A percentile compares a stretch with the other conserved stretches of the same genome.
Conservation (phyloP, 2,113 vertebrate species). For the Carollia perspicillata region DNA sequence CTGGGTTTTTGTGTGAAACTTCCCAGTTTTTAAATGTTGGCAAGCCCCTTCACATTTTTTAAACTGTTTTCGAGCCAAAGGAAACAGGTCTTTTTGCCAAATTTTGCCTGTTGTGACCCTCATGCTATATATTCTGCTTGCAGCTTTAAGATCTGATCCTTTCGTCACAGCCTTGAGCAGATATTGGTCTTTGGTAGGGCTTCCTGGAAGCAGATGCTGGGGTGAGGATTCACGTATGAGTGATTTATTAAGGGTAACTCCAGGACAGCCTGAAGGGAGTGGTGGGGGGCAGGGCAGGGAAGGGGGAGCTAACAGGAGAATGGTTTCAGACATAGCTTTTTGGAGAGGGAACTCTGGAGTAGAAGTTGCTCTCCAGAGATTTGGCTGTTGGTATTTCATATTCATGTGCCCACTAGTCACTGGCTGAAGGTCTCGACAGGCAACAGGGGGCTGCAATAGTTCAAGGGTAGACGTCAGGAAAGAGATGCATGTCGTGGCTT, state of each 20-base stretch:
- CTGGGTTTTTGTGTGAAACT: conserved; percentile 3
- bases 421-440: not conserved
- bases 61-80: not conserved
- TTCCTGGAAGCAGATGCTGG: not conserved
- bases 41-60: not conserved
- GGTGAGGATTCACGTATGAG: not conserved
- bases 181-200: not conserved
- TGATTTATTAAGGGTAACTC: not conserved
- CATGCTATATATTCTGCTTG: not conserved
- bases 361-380: not conserved
- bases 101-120: not conserved
- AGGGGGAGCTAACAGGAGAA: not conserved
- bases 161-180: not conserved
- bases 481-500: not conserved
- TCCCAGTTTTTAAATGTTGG: conserved; percentile 46
- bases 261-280: not conserved
- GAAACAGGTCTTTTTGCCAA: conserved; percentile 23
- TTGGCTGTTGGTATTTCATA: not conserved
- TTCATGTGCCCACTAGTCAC: not conserved
- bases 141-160: not conserved
- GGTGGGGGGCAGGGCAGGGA: not conserved
- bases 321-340: not conserved
- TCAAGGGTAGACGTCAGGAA: not conserved
- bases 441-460: not conserved
- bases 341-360: not conserved